Base-by-base conservation (phyloP, 2,888 invertebrate species). In the Parapristionchus giblindavisi region DNA sequence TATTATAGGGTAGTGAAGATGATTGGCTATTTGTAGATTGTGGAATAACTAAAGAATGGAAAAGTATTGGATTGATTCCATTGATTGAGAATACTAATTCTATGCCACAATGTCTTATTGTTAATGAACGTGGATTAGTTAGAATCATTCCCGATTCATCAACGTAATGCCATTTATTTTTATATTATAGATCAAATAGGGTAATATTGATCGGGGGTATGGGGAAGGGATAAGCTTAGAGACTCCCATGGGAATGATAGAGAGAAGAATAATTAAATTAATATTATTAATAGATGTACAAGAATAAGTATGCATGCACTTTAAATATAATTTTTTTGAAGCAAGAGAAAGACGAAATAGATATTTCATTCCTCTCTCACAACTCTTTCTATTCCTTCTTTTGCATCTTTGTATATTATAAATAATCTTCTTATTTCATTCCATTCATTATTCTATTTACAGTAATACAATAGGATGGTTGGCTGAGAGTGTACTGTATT, bases 91-190 rank as follows among this genome's bases (percentile, higher is more conserved):
- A 65, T 51, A 63, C 77, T 32, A 70, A 73, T n/a, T 76, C 75
- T 36, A 75, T 83, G 61, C 79, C 81, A 36, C 75, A 79, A 36
- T 71, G 77, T 60, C 79, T 80, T 71, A 66, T 83, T 11, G 77
- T 83, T 60, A 81, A 80, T 61, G 83, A 83, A 74, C 65, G 83
- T 24, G 81, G 81, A 65, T 70, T 83, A 14, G 75, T 80, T 17
- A 75, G 78, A 36, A 68, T 83, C n/a, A 29, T 51, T 48, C 72
- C 72, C 58, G 72, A 63, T 43, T 29, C 40, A 27, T 32, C 34
- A 40, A 63, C 40, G 63, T 63, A 43, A 43, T 43, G 8, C 17
- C 17, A 14, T 43, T 8, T 43, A 14, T 43, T 43, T 43, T 17
- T 43, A 43, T 43, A 14, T 43, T 43, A 8, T 17, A 43, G 43